These are phyloP conservation scores for Zoroaster sp. DNA, from an alignment of 53 echinoderm and acorn worm species.

Conservation along the genomic window DNA sequence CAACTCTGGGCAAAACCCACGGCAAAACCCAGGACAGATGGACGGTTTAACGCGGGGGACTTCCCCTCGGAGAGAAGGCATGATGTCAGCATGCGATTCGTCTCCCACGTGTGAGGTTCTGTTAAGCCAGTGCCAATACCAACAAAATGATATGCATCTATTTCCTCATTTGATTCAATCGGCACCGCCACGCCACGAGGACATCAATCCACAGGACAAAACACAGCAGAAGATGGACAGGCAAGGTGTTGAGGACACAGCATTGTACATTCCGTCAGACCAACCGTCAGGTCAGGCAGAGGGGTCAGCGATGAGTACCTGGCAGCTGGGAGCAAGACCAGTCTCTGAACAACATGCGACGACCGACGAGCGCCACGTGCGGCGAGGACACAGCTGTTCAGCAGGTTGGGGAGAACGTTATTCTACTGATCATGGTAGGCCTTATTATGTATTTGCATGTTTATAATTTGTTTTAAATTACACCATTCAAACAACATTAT, in stretches of 20 bases:
- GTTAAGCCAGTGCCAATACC: neutral
- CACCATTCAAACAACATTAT: too few species aligned
- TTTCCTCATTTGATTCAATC: constrained; percentile 34
- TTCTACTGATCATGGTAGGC: too few species aligned
- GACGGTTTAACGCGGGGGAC: neutral
- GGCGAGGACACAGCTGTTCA: too few species aligned
- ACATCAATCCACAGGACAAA: constrained; percentile 10
- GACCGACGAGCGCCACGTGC: neutral
- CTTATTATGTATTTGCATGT: too few species aligned
- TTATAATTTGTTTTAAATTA: too few species aligned
- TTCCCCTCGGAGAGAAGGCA: constrained; percentile 6
- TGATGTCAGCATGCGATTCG: neutral
- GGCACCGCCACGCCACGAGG: neutral
- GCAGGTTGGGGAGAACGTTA: too few species aligned
- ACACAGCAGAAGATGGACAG: neutral
- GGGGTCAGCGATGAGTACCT: neutral
- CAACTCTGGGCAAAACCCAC: neutral
- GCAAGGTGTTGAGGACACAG: neutral
- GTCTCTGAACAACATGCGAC: neutral
- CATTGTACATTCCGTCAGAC: neutral
- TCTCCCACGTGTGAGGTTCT: neutral
- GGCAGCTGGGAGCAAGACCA: neutral
- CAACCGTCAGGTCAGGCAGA: neutral
- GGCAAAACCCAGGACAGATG: neutral
- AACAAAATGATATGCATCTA: constrained; percentile 11